Evolutionary conservation across 2,797 vertebrate species (phyloP).

Genomic region (Glossophaga mutica): DNA sequence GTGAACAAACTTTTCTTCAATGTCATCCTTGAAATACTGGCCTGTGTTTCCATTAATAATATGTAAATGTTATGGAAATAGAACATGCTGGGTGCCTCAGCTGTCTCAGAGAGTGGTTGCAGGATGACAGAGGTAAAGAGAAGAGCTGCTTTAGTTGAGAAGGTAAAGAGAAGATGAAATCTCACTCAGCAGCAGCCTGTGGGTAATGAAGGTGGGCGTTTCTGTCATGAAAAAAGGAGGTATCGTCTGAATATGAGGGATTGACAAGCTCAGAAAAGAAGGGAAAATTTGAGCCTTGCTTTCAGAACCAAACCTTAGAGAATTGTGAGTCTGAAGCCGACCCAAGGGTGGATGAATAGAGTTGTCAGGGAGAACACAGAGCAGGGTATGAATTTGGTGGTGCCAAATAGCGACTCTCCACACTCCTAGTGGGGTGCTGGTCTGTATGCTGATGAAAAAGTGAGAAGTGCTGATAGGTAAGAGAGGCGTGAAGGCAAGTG

Average conservation of each 20-base stretch:
- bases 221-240: background rate
- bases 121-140: slow-evolving; percentile 47
- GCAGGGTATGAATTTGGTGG: background rate
- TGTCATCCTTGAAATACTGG: slow-evolving; percentile 46
- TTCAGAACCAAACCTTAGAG: slow-evolving; percentile 46
- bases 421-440: background rate
- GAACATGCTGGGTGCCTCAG: slow-evolving; percentile 37
- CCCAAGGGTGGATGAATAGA: slow-evolving; percentile 20
- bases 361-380: slow-evolving; percentile 38
- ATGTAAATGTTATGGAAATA: slow-evolving; percentile 67
- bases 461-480: background rate
- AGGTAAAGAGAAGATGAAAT: slow-evolving; percentile 29
- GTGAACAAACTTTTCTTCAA: slow-evolving; percentile 62
- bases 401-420: background rate
- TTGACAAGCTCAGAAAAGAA: background rate
- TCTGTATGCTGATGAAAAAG: background rate
- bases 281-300: background rate
- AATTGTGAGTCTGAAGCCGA: slow-evolving; percentile 7
- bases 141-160: background rate
- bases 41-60: slow-evolving; percentile 62
- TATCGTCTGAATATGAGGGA: background rate
- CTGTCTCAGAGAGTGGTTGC: slow-evolving; percentile 38
- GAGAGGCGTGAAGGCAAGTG: background rate
- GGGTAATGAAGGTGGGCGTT: slow-evolving; percentile 17
- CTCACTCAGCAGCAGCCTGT: background rate